phyloP scores from a whole-genome alignment of 2,113 vertebrate genomes.

The Pyxicephalus adspersus region DNA sequence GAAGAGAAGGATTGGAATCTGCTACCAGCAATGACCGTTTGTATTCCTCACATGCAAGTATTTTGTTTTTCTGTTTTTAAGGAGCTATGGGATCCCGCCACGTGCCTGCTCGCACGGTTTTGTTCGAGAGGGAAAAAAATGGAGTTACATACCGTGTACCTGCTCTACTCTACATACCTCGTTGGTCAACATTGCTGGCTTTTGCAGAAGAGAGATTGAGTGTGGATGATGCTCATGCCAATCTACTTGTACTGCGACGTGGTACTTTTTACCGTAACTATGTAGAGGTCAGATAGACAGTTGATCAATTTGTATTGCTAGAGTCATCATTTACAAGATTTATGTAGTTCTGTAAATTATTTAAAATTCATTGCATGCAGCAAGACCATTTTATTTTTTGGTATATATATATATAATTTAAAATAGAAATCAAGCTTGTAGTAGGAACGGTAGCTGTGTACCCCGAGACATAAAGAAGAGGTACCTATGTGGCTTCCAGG shows the following conservation, averaged over 20 bases:
- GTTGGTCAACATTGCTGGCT: slow-evolving; percentile 79
- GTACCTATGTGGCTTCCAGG: too few relatives aligned
- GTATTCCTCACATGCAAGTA: too few relatives aligned
- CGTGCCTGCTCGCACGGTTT: slow-evolving; percentile 80
- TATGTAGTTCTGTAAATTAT: too few relatives aligned
- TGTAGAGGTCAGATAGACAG: slow-evolving; percentile 77
- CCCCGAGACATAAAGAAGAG: too few relatives aligned
- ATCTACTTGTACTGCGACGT: slow-evolving; percentile 86
- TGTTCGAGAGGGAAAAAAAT: slow-evolving; percentile 82
- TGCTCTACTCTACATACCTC: slow-evolving; percentile 80
- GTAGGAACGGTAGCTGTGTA: too few relatives aligned
- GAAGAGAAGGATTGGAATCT: too few relatives aligned
- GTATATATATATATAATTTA: too few relatives aligned
- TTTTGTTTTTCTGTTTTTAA: background rate
- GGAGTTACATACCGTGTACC: slow-evolving; percentile 91
- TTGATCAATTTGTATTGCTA: background rate
- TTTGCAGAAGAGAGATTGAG: slow-evolving; percentile 91
- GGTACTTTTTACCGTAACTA: slow-evolving; percentile 80
- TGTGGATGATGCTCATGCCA: slow-evolving; percentile 82
- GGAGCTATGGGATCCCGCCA: slow-evolving; percentile 77
- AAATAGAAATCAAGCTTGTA: too few relatives aligned
- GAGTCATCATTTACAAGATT: too few relatives aligned
- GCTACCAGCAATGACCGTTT: too few relatives aligned
- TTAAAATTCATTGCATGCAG: too few relatives aligned
- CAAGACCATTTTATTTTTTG: too few relatives aligned